These are phyloP conservation scores for Melieria crassipennis DNA, from an alignment of 2,888 invertebrate genomes.

Conservation along the genomic window DNA sequence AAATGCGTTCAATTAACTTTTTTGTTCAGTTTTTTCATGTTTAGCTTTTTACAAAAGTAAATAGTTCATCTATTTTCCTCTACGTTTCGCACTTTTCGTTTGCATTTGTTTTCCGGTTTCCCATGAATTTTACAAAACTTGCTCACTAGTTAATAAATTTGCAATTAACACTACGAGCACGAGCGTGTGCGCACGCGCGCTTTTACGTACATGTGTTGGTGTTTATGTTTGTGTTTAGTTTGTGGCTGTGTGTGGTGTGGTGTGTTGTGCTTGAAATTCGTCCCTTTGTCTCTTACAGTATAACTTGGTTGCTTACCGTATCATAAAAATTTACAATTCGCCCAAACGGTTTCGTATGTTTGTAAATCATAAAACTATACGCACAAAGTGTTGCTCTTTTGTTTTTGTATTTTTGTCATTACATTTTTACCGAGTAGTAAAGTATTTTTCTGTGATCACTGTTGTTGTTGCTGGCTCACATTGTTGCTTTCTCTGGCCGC, in stretches of 20 bases:
- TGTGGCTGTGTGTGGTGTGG: background rate
- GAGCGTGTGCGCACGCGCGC: background rate
- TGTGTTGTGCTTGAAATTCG: background rate
- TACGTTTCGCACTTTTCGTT: background rate
- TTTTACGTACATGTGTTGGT: background rate
- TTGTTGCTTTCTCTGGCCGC: background rate
- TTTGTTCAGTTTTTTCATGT: background rate
- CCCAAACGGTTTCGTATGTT: background rate
- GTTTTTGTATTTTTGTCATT: constrained; percentile 12
- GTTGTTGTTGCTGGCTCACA: constrained; percentile 11
- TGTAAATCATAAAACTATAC: background rate
- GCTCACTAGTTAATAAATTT: background rate
- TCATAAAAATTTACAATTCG: background rate
- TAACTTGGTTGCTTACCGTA: background rate
- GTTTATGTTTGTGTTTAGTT: background rate
- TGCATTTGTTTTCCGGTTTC: background rate
- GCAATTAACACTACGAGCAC: too few relatives aligned
- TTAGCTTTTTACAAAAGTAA: constrained; percentile 21
- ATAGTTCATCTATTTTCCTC: background rate
- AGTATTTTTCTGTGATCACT: constrained; percentile 42
- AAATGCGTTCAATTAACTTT: constrained; percentile 1
- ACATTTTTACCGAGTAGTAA: constrained; percentile 35
- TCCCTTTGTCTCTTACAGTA: background rate
- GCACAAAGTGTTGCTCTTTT: constrained; percentile 2
- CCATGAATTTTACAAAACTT: constrained; percentile 4